These are phyloP conservation scores for Caerostris darwini DNA, from an alignment of 1,140 invertebrate species.

Conservation along the genomic window DNA sequence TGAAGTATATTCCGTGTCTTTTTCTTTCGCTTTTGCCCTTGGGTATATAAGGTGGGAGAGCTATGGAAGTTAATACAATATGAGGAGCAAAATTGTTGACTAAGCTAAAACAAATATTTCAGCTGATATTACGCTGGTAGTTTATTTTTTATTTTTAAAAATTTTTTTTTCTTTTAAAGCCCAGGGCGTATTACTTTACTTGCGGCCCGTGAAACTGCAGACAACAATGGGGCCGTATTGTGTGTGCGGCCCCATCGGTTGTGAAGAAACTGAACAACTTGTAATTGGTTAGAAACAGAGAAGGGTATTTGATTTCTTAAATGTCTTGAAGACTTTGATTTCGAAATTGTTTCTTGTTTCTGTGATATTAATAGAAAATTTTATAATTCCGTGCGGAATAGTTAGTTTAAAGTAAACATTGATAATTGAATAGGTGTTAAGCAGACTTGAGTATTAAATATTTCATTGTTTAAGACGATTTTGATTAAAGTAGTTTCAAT, in stretches of 20 bases:
- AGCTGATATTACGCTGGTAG: background rate
- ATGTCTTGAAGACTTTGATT: background rate
- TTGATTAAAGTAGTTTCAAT: too few relatives aligned
- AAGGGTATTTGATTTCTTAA: background rate
- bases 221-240: background rate
- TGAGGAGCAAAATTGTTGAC: constrained; percentile 18
- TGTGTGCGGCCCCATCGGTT: background rate
- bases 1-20: background rate
- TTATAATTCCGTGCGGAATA: background rate
- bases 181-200: constrained; percentile 3
- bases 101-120: constrained; percentile 34
- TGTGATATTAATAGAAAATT: background rate
- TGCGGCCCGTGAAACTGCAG: background rate
- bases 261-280: background rate
- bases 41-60: background rate
- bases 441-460: too few relatives aligned
- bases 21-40: background rate
- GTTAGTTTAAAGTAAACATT: background rate
- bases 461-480: too few relatives aligned
- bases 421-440: too few relatives aligned
- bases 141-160: background rate
- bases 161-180: background rate
- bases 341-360: background rate
- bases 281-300: background rate
- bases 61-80: background rate